phyloP scores from a whole-genome alignment of 2,888 invertebrate genomes.

The Brenthis ino region DNA sequence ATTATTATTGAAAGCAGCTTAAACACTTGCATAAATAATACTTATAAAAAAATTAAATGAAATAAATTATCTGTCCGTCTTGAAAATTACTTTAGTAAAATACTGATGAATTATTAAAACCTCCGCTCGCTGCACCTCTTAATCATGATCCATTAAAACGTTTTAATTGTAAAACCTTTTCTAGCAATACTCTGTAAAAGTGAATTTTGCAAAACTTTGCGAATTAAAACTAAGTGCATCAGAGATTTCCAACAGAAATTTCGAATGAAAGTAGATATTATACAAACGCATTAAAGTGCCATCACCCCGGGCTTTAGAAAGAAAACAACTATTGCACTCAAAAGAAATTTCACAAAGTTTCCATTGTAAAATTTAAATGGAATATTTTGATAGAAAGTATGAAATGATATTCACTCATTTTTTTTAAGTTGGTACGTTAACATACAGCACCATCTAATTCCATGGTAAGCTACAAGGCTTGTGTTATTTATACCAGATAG shows the following conservation, averaged over 20 bases:
- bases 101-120: background rate
- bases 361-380: background rate
- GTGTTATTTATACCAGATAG: too few relatives aligned
- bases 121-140: background rate
- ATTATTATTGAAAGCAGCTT: too few relatives aligned
- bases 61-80: too few relatives aligned
- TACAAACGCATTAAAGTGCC: slow-evolving; percentile 16
- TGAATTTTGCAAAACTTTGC: slow-evolving; percentile 16
- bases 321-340: background rate
- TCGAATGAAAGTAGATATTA: slow-evolving; percentile 12
- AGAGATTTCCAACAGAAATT: slow-evolving; percentile 24
- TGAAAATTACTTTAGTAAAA: too few relatives aligned
- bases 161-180: background rate
- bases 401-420: too few relatives aligned
- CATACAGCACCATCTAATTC: too few relatives aligned
- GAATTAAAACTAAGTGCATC: slow-evolving; percentile 25
- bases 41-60: too few relatives aligned
- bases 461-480: too few relatives aligned
- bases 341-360: background rate
- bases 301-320: background rate
- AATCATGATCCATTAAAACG: background rate
- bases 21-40: too few relatives aligned
- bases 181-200: background rate
- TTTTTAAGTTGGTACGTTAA: too few relatives aligned
- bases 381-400: background rate